phyloP scores from a whole-genome alignment of 2,113 vertebrate species.

The Labeo rohita region DNA sequence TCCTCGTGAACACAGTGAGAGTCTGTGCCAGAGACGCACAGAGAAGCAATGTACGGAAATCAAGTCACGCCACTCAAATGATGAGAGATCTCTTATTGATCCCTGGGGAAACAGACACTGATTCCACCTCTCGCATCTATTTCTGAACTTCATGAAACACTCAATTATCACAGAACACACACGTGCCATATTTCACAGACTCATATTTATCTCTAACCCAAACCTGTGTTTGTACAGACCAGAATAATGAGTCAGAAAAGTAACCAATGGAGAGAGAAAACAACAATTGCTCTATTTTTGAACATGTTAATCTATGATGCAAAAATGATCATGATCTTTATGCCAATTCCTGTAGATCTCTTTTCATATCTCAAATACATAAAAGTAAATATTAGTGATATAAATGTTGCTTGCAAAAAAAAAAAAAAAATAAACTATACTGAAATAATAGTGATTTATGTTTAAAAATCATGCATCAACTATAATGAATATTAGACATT shows the following conservation, averaged over 20 bases:
- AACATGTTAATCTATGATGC: neutral
- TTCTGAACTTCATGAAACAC: neutral
- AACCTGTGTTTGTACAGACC: neutral
- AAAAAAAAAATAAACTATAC: too few species aligned
- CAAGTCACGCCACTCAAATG: neutral
- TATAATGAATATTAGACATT: too few species aligned
- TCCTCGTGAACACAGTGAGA: slow-evolving; percentile 12
- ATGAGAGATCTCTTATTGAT: neutral
- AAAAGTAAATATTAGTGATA: too few species aligned
- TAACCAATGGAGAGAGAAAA: neutral
- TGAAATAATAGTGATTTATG: too few species aligned
- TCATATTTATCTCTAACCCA: neutral
- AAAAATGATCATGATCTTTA: neutral
- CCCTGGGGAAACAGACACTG: neutral
- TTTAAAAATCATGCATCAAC: too few species aligned
- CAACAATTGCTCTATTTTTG: neutral
- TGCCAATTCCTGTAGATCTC: neutral
- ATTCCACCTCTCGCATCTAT: neutral
- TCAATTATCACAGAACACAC: neutral
- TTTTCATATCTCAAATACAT: neutral
- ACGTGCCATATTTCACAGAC: neutral
- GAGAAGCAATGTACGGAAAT: neutral
- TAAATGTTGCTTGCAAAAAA: too few species aligned
- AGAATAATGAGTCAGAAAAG: neutral
- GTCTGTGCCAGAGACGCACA: neutral